These are phyloP conservation scores for Caranx melampygus DNA, from an alignment of 2,113 vertebrate genomes.

Conservation along the genomic window DNA sequence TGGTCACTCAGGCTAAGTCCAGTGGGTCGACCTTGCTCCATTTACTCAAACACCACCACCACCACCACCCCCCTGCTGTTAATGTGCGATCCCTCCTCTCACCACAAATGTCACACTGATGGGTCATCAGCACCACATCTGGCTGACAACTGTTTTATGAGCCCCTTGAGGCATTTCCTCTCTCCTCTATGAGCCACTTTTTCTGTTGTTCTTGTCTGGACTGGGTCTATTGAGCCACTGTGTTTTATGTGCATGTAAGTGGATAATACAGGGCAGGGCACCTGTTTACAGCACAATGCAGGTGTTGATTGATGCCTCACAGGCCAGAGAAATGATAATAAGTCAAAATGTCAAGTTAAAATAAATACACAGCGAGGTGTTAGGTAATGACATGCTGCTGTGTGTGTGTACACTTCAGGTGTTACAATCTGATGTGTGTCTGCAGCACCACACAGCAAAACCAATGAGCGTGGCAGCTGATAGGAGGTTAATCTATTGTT, in stretches of 20 bases:
- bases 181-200: conserved; percentile 3
- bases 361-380: background rate
- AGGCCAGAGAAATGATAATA: conserved; percentile 32
- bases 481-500: background rate
- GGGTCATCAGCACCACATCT: conserved; percentile 45
- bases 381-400: background rate
- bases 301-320: conserved; percentile 28
- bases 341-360: background rate
- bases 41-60: background rate
- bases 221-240: background rate
- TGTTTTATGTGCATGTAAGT: conserved; percentile 10
- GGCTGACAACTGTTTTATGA: conserved; percentile 15
- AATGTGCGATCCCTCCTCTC: background rate
- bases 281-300: conserved; percentile 9
- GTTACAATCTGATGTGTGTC: conserved; percentile 1
- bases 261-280: conserved; percentile 6
- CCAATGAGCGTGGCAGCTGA: conserved; percentile 9
- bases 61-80: background rate
- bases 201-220: background rate
- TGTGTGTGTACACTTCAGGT: conserved; percentile 6
- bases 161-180: conserved; percentile 8
- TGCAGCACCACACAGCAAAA: conserved; percentile 6
- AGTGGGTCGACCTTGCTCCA: conserved; percentile 12
- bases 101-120: conserved; percentile 44
- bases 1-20: conserved; percentile 27